Base-by-base conservation (phyloP, 2,888 invertebrate genomes). In the Eilema sororculum region DNA sequence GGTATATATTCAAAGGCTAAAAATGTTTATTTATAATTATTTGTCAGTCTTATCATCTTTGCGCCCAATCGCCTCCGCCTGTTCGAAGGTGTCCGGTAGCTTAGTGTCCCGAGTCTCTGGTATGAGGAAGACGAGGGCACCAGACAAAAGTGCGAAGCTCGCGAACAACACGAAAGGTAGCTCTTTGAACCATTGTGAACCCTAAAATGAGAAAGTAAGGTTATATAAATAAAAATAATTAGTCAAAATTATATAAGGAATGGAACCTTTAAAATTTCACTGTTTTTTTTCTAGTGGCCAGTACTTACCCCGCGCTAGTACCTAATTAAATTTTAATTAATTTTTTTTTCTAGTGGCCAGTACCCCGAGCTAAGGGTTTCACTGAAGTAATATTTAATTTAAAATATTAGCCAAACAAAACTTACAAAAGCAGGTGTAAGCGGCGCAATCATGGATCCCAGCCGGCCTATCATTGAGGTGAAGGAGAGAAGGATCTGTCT, bases 381-480 rank as follows among this genome's bases (percentile, higher is more conserved):
- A 33, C 33, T 33, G 33, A 33, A 8, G 33, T 33, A 8, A 33
- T 33, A 33, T 33, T 33, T 6, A 33, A 33, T 28, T 28, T 10
- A 12, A 12, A 37, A 37, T 12, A 37, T 12, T 0, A 33, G 12
- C 10, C 33, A 37, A 12, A 37, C 12, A 37, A 37, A 37, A 87
- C 92, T 91, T 87, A 96, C 96, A 87, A 97, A 84, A 65, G 97
- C 91, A 22, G 96, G 96, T 3, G 97, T 96, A 78, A 97, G 96
- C 0, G 97, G 97, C 0, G 97, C 97, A 46, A 96, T 82, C 88
- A 97, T 96, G 2, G 96, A 96, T 0, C 97, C 97, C 64, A 97
- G 89, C 41, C 97, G 92, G n/a, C 97, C 97, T 76, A 96, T 92
- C 96, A 97, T 97, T 10, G 97, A 97, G 80, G 97, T 96, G 74